Conservation (phyloP, 2,113 vertebrate species). For the Daubentonia madagascariensis region DNA sequence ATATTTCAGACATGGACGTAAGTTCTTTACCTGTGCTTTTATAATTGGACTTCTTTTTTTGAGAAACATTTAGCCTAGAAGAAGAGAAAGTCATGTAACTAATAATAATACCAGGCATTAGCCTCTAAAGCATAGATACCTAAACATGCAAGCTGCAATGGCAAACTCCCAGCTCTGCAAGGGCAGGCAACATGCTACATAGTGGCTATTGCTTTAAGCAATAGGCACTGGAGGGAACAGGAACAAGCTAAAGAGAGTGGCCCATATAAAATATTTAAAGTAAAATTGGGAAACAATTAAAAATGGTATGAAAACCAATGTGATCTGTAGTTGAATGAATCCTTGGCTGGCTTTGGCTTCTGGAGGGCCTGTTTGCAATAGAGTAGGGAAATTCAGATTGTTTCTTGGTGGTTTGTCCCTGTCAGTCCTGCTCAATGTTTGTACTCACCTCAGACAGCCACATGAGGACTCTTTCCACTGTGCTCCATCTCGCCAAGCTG, state of each 20-base stretch:
- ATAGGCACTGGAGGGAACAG: too few species aligned
- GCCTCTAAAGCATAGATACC: not conserved
- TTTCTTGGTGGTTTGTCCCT: not conserved
- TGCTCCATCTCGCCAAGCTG: not conserved
- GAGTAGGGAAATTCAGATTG: not conserved
- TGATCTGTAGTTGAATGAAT: not conserved
- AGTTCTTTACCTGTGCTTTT: not conserved
- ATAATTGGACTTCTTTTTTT: not conserved
- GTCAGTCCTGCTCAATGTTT: not conserved
- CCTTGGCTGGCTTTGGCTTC: not conserved
- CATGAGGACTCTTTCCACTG: not conserved
- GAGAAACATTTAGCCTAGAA: not conserved
- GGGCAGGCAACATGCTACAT: not conserved
- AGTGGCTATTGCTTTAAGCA: not conserved
- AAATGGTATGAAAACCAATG: not conserved
- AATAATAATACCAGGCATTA: not conserved
- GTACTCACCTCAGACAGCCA: not conserved
- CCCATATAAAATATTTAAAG: not conserved
- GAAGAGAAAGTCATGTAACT: not conserved
- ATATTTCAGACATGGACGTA: not conserved
- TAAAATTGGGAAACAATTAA: not conserved
- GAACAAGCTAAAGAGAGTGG: not conserved
- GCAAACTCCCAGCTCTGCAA: not conserved
- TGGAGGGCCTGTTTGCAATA: not conserved
- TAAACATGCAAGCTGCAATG: not conserved